Evolutionary conservation across 2,797 vertebrate genomes (phyloP), one percentile per base, ranked within the genome.

Genomic region (Lutjanus campechanus): DNA sequence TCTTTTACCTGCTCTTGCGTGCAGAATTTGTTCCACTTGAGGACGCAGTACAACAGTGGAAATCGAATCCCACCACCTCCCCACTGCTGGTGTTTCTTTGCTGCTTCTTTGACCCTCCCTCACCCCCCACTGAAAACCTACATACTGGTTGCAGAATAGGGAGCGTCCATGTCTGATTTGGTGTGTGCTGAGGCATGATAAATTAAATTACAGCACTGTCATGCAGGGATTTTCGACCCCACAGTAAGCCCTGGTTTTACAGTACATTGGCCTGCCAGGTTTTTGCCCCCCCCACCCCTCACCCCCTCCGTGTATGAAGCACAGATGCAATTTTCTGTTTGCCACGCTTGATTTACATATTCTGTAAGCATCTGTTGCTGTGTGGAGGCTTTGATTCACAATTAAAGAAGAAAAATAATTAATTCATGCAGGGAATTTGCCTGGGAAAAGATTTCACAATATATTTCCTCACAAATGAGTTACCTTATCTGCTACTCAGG

Each of bases 181-280:
- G 51, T 72, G 88, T 84, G 76, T 82, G 81, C 73, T 71, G 83
- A 91, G 85, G 87, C 83, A 51, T 91, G 88, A 77, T 81, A 81
- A 92, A 89, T 93, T 61, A 91, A 91, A 92, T 91, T 89, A 91
- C 79, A 73, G 85, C 69, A 82, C 84, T 75, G 69, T 87, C 89
- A 85, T 81, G 89, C 87, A 71, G 77, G 69, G 75, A 76, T 81
- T 91, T 8, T 47, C 83, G 89, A 78, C 72, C 71, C 53, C 60
- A 62, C 71, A 56, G 65, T 82, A 68, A 87, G 73, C 60, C 54
- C 58, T 77, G 73, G 54, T 76, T 85, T 82, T 71, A 77, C 70
- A 70, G 61, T 29, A 60, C 76, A 77, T 68, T 77, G 44, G 50
- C 15, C 62, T 61, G 51, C 46, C 6, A 55, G 71, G 54, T 58